These are phyloP conservation scores for Argyrosomus japonicus DNA, from an alignment of 2,113 vertebrate species.

Conservation along the genomic window DNA sequence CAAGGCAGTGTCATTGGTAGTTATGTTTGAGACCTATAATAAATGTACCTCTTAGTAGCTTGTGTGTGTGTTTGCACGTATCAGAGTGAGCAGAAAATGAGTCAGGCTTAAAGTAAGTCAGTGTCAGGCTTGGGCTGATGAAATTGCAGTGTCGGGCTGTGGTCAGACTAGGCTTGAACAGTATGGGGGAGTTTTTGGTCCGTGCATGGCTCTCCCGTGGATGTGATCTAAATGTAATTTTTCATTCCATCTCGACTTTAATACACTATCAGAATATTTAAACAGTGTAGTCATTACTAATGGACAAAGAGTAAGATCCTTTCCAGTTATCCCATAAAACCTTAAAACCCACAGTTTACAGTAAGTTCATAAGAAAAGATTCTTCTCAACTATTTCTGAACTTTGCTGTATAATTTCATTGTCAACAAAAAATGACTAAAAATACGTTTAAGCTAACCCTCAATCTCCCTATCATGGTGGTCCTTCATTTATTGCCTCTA, in stretches of 20 bases:
- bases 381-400: conserved; percentile 3
- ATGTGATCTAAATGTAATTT: too few relatives aligned
- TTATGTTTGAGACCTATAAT: too few relatives aligned
- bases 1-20: too few relatives aligned
- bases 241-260: background rate
- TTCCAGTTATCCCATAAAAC: conserved; percentile 4
- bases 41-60: too few relatives aligned
- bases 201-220: too few relatives aligned
- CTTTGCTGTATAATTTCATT: conserved; percentile 11
- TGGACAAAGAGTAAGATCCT: background rate
- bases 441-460: conserved; percentile 1
- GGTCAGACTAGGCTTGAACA: too few relatives aligned
- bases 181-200: too few relatives aligned
- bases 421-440: conserved; percentile 45
- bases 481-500: conserved; percentile 65
- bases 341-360: conserved; percentile 18
- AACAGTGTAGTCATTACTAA: background rate
- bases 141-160: too few relatives aligned
- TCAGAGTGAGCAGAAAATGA: too few relatives aligned
- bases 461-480: conserved; percentile 64
- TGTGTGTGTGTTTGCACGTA: too few relatives aligned
- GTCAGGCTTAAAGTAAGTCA: too few relatives aligned
- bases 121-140: too few relatives aligned
- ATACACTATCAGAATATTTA: conserved; percentile 11
- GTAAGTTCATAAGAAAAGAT: background rate